Conservation (phyloP, 2,113 vertebrate species). For the Opisthocomus hoazin region DNA sequence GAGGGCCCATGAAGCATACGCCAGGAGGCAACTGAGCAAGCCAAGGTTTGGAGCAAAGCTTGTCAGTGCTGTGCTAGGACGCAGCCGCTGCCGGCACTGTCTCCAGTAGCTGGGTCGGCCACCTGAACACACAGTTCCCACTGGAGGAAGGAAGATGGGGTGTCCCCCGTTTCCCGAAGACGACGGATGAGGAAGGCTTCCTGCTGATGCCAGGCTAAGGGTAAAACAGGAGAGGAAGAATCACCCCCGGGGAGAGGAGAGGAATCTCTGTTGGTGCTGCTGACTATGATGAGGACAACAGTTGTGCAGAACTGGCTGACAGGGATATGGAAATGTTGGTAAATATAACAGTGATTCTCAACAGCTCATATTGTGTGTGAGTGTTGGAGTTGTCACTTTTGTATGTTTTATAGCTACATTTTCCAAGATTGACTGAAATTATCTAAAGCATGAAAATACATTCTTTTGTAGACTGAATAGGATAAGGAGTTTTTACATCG, state of each 20-base stretch:
- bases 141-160: not conserved
- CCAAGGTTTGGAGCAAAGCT: not conserved
- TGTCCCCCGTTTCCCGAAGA: not conserved
- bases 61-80: not conserved
- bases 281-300: conserved; percentile 69
- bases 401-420: conserved; percentile 67
- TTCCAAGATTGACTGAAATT: conserved; percentile 72
- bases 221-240: conserved; percentile 26
- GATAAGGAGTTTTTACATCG: conserved; percentile 10
- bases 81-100: not conserved
- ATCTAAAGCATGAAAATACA: conserved; percentile 69
- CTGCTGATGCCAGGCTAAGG: not conserved
- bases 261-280: conserved; percentile 62
- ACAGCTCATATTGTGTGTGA: conserved; percentile 70
- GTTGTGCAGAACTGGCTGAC: conserved; percentile 67
- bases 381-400: conserved; percentile 69
- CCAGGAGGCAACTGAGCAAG: not conserved
- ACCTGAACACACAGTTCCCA: not conserved
- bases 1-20: not conserved
- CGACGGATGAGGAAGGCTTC: not conserved
- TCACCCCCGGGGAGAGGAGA: not conserved
- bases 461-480: conserved; percentile 58
- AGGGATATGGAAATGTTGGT: conserved; percentile 70
- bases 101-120: not conserved
- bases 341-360: conserved; percentile 73